phyloP scores from a whole-genome alignment of 1,140 invertebrate species.

The Calephelis virginiensis region DNA sequence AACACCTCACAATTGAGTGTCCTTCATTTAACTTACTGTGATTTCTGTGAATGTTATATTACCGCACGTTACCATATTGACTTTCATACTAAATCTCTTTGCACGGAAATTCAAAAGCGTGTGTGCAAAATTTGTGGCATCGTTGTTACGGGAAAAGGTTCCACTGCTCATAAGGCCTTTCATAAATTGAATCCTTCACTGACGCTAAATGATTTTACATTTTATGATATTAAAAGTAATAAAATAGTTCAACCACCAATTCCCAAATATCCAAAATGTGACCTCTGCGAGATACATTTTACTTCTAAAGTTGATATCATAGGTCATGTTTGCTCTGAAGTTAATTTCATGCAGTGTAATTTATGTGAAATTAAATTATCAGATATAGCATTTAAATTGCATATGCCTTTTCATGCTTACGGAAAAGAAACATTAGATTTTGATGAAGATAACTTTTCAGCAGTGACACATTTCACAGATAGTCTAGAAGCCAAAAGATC shows the following conservation, averaged over 20 bases:
- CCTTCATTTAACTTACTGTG: conserved; percentile 39
- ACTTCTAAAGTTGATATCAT: conserved; percentile 34
- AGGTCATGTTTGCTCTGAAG: conserved; percentile 41
- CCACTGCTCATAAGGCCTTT: conserved; percentile 36
- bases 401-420: conserved; percentile 52
- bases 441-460: not conserved
- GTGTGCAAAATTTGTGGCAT: conserved; percentile 54
- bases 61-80: conserved; percentile 23
- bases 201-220: conserved; percentile 46
- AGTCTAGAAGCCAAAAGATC: not conserved
- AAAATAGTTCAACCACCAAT: conserved; percentile 43
- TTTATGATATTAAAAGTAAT: conserved; percentile 42
- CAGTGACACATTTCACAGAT: not conserved
- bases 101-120: conserved; percentile 31
- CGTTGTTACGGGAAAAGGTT: conserved; percentile 35
- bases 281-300: conserved; percentile 44
- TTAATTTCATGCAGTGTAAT: conserved; percentile 35
- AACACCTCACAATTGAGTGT: not conserved
- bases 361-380: conserved; percentile 45
- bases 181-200: conserved; percentile 36
- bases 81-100: conserved; percentile 38
- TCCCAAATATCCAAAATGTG: conserved; percentile 52
- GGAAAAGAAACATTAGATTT: not conserved
- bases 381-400: conserved; percentile 43
- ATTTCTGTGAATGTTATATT: conserved; percentile 49